Evolutionary conservation across 2,888 invertebrate species (phyloP).

Genomic region (Baronia brevicornis): DNA sequence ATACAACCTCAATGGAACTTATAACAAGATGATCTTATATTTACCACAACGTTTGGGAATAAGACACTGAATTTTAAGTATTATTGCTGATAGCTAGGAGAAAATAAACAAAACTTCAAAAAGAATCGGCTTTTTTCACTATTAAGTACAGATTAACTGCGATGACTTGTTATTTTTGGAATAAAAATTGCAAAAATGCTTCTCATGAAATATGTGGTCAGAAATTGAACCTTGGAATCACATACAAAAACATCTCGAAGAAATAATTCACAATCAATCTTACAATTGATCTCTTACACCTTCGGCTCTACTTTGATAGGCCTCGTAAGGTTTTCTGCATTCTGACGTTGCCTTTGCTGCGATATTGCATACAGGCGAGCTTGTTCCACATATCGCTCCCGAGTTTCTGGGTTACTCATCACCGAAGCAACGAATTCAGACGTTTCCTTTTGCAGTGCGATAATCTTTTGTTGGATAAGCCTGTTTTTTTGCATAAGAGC

Average conservation of each 20-base stretch:
- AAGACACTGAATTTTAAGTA: constrained; percentile 55
- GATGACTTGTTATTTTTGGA: neutral
- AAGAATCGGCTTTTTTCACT: neutral
- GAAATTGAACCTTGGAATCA: constrained; percentile 8
- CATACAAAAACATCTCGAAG: too few relatives aligned
- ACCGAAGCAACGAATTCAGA: constrained; percentile 77
- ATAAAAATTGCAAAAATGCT: constrained; percentile 8
- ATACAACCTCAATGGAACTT: constrained; percentile 51
- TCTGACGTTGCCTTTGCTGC: constrained; percentile 24
- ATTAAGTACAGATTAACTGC: constrained; percentile 10
- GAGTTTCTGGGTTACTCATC: constrained; percentile 70
- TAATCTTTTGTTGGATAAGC: constrained; percentile 76
- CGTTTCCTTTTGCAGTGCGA: constrained; percentile 77
- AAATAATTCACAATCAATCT: constrained; percentile 11
- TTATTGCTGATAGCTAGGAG: constrained; percentile 39
- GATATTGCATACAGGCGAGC: constrained; percentile 34
- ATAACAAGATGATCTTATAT: constrained; percentile 38
- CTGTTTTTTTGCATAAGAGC: constrained; percentile 78
- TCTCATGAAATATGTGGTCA: constrained; percentile 7
- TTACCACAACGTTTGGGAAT: constrained; percentile 54
- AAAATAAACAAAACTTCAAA: constrained; percentile 5
- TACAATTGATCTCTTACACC: constrained; percentile 19
- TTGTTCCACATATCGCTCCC: constrained; percentile 43
- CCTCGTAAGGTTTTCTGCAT: constrained; percentile 25
- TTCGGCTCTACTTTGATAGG: constrained; percentile 36